Evolutionary conservation across 2,888 invertebrate species (phyloP).

Genomic region (Punctoribates punctum): DNA sequence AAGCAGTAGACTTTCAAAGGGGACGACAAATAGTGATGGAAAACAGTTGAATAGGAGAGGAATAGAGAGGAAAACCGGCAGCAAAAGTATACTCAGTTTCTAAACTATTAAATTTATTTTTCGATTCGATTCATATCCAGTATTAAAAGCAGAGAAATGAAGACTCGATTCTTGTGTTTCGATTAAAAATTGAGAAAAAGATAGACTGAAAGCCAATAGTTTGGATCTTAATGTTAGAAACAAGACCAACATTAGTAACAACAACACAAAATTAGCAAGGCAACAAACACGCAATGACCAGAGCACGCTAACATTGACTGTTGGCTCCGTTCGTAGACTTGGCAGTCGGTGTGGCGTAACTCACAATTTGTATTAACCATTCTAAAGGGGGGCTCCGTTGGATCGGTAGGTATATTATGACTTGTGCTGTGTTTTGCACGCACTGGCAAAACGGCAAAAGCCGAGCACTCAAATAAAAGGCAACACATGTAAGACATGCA

Average conservation of each 20-base stretch:
- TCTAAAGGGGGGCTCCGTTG: not conserved
- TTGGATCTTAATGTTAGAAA: slow-evolving; percentile 16
- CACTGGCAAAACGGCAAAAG: no score
- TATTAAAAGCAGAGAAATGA: not conserved
- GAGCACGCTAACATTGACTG: slow-evolving; percentile 20
- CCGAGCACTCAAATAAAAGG: no score
- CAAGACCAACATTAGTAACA: slow-evolving; percentile 33
- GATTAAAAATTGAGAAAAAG: not conserved
- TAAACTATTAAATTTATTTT: slow-evolving; percentile 27
- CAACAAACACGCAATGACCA: slow-evolving; percentile 19
- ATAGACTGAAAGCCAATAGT: not conserved
- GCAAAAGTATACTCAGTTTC: not conserved
- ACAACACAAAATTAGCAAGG: slow-evolving; percentile 34
- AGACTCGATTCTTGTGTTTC: slow-evolving; percentile 1
- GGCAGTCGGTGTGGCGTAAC: slow-evolving; percentile 22
- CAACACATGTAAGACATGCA: slow-evolving; percentile 9
- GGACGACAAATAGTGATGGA: not conserved
- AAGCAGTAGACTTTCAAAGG: not conserved
- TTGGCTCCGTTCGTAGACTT: slow-evolving; percentile 25
- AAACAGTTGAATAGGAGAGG: not conserved
- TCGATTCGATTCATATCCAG: not conserved
- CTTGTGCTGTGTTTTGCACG: no score
- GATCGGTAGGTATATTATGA: slow-evolving; percentile 3
- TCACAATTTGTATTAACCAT: slow-evolving; percentile 21
- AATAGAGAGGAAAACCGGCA: not conserved